Conservation (phyloP, 2,113 vertebrate genomes). For the Eurystomus gularis region DNA sequence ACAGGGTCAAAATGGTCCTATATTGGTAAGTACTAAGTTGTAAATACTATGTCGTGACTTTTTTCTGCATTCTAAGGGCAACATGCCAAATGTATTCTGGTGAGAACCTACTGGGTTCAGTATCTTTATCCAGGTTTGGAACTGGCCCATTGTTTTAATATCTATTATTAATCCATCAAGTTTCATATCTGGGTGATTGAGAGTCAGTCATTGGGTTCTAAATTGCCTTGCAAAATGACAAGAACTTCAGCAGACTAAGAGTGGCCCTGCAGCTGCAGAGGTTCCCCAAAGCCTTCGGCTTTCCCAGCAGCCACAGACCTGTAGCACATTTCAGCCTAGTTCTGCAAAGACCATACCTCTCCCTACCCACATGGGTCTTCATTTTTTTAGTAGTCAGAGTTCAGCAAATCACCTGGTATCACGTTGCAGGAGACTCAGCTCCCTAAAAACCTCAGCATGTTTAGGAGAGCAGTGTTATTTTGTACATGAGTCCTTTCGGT, state of each 20-base stretch:
- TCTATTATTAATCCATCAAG: neutral
- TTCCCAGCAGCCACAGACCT: neutral
- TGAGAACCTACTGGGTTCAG: neutral
- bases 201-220: neutral
- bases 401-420: neutral
- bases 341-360: neutral
- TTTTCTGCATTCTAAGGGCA: neutral
- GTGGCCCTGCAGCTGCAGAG: neutral
- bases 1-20: constrained; percentile 89
- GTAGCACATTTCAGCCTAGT: neutral
- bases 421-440: neutral
- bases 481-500: neutral
- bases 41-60: neutral
- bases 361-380: neutral
- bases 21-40: constrained; percentile 80
- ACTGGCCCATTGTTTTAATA: neutral
- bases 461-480: neutral
- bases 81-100: neutral
- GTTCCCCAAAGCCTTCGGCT: neutral
- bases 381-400: neutral
- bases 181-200: neutral
- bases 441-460: neutral
- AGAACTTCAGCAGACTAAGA: neutral
- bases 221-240: neutral
- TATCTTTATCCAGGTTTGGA: neutral